Base-by-base conservation (phyloP, 2,888 invertebrate species). In the Nemoura dubitans region DNA sequence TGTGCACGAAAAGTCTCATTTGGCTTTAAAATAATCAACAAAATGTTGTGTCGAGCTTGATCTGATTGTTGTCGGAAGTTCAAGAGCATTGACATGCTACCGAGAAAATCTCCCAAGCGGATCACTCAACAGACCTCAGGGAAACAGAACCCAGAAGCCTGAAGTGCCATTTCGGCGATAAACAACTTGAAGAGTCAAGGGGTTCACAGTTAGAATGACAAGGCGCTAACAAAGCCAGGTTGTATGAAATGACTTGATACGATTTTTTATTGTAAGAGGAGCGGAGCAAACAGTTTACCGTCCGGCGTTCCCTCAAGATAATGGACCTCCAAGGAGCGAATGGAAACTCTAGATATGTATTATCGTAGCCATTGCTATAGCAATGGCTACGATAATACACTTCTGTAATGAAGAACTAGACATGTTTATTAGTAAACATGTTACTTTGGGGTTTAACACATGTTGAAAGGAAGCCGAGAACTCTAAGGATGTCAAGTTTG, bases 121-220 rank as follows among this genome's bases (percentile, higher is more conserved):
- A 59, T 21, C 59, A 59, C 16, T 21, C 21, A 21, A 59, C 3
- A 14, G 21, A 26, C 21, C 27, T 14, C 16, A 27, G 25, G 28
- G n/a, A 26, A 83, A 83, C 83, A 43, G n/a, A 83, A n/a, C 1
- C 83, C 83, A 30, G 82, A 82, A 82, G 82, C 83, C 83, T 16
- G 82, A 82, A 82, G 82, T 82, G 25, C n/a, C 81, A 29, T 42
- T 83, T 83, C 42, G n/a, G 36, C 43, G 25, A 83, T 43, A 43
- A 83, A 10, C 83, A 36, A 83, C 36, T 43, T 42, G 36, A 78
- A 30, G 81, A 27, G 81, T 81, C 30, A 25, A 81, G 81, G 16
- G 81, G 81, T 29, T 30, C 81, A 59, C 78, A 29, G 30, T 83
- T 83, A 1, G 25, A 30, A 42, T 83, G 83, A 25, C 83, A 83